Base-by-base conservation (phyloP, 2,888 invertebrate genomes). In the Eremobia ochroleuca region DNA sequence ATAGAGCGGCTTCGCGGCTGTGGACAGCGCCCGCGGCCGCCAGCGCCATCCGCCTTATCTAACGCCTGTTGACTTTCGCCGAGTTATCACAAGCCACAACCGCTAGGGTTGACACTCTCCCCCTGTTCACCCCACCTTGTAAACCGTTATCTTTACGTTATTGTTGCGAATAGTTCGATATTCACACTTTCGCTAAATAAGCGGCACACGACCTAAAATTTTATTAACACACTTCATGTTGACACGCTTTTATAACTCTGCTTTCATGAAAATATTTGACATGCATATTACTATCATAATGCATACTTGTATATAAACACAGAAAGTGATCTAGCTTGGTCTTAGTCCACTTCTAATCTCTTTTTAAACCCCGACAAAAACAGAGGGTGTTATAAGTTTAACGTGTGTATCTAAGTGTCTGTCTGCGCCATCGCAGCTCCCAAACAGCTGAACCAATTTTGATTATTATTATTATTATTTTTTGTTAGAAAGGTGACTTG, bases 31-130 rank as follows among this genome's bases (percentile, higher is more conserved):
- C 93, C 92, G 58, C 70, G 31, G 37, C 68, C 65, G 64, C 55
- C 40, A 46, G n/a, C n/a, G 21, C 34, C 37, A 31, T 52, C 43
- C 65, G 91, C 91, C 91, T 94, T 96, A 94, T 95, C 94, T 91
- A 91, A 82, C 92, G 92, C 92, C 93, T 93, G 93, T 94, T 93
- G 93, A 91, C 90, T 92, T 90, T 92, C 89, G 85, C 89, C 89
- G 85, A 90, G 90, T 92, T 93, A 91, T 91, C 73, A 90, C 40
- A 52, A 87, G 77, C 78, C 67, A 73, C 76, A 65, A 71, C 79
- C 8, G 71, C 70, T 72, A 88, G 87, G 88, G 87, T 68, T 87
- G 79, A 62, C 82, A 73, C 66, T 77, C 75, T 81, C 58, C 40
- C 58, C 62, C 43, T 65, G 37, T 58, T 49, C 18, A 67, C 13